A percentile compares a stretch with the other conserved stretches of the same genome.
Conservation (phyloP, 2,888 invertebrate genomes). For the Augiades crinisus region DNA sequence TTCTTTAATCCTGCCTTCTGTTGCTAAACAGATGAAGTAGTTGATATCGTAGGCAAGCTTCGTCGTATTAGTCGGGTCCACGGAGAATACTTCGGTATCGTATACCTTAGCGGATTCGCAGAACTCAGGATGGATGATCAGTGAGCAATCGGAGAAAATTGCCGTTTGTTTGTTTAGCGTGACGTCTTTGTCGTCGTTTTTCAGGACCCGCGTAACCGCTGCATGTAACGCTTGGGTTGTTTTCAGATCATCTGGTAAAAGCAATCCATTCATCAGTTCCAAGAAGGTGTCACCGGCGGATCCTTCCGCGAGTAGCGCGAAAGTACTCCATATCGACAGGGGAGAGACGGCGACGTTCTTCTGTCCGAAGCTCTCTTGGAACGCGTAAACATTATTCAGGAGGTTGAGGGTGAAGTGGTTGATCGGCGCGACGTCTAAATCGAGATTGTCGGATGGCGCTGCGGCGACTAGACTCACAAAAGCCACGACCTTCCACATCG, state of each 20-base stretch:
- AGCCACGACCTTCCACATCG: constrained; percentile 53
- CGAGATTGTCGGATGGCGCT: constrained; percentile 45
- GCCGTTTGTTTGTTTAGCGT: constrained; percentile 55
- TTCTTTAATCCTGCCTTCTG: constrained; percentile 84
- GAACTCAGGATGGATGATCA: constrained; percentile 63
- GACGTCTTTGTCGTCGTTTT: constrained; percentile 51
- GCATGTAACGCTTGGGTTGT: constrained; percentile 60
- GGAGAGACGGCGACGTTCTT: constrained; percentile 66
- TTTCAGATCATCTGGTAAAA: constrained; percentile 56
- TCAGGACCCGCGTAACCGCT: constrained; percentile 51
- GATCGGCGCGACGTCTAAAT: constrained; percentile 48
- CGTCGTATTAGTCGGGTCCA: constrained; percentile 78
- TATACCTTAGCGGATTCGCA: constrained; percentile 69
- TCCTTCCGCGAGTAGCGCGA: constrained; percentile 66
- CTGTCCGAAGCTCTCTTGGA: constrained; percentile 59
- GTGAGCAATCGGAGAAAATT: constrained; percentile 56
- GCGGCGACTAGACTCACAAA: constrained; percentile 47
- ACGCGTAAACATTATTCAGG: constrained; percentile 61
- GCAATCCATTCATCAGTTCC: constrained; percentile 57
- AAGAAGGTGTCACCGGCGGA: constrained; percentile 64
- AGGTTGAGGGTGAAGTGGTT: constrained; percentile 63
- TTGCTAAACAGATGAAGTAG: constrained; percentile 83
- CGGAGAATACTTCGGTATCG: constrained; percentile 74
- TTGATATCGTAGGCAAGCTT: constrained; percentile 83
- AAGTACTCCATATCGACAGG: constrained; percentile 68